Conservation (phyloP, 37 sponge, comb jelly and placozoan species). For the Mnemiopsis leidyi region DNA sequence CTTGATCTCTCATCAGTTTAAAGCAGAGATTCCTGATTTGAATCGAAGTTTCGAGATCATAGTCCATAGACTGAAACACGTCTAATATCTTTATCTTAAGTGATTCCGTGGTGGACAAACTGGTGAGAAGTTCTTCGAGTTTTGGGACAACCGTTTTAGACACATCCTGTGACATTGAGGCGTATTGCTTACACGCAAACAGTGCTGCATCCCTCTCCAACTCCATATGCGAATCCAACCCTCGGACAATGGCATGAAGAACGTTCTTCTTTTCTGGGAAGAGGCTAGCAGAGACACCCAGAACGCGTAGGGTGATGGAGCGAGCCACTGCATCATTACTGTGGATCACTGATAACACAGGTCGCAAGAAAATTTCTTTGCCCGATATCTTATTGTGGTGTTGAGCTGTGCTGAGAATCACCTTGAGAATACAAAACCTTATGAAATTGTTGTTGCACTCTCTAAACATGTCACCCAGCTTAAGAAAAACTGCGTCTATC, state of each 20-base stretch:
- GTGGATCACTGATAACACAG: conserved; percentile 35
- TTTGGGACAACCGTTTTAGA: conserved; percentile 45
- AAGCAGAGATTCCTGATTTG: not conserved
- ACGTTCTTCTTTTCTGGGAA: conserved; percentile 63
- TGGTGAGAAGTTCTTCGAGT: conserved; percentile 31
- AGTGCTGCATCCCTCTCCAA: conserved; percentile 60
- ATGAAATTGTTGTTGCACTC: conserved; percentile 54
- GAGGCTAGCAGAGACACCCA: conserved; percentile 35
- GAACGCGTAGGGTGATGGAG: conserved; percentile 31
- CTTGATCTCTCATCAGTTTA: not conserved
- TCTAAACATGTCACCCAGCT: conserved; percentile 21
- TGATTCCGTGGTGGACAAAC: conserved; percentile 14
- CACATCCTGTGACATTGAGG: conserved; percentile 52
- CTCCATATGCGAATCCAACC: conserved; percentile 48
- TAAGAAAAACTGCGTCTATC: conserved; percentile 37
- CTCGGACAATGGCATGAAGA: conserved; percentile 37
- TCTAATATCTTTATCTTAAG: conserved; percentile 43
- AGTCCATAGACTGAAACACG: conserved; percentile 53
- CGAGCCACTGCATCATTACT: conserved; percentile 52
- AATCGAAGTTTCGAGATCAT: not conserved
- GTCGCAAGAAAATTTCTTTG: conserved; percentile 43
- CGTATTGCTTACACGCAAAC: conserved; percentile 47
- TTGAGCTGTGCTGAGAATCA: conserved; percentile 36
- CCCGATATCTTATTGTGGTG: conserved; percentile 57
- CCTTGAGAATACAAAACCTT: conserved; percentile 30